These are phyloP conservation scores for Acropora yongei DNA, from an alignment of 64 coral and sea anemone genomes.

Conservation along the genomic window DNA sequence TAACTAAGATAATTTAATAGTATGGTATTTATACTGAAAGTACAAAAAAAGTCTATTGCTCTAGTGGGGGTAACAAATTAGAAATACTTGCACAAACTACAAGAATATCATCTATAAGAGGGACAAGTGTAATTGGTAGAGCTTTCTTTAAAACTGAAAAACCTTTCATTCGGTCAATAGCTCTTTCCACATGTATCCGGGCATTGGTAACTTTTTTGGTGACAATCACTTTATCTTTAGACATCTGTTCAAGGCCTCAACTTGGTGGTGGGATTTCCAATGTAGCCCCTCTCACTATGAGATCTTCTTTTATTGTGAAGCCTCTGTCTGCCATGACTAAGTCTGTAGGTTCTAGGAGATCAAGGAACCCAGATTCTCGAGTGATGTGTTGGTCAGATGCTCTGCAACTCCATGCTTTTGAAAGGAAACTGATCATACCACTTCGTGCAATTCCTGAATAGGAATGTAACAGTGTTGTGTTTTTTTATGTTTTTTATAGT, in stretches of 20 bases:
- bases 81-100: constrained; percentile 49
- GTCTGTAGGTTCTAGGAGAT: constrained; percentile 51
- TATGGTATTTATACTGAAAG: background rate
- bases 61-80: constrained; percentile 57
- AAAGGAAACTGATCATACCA: constrained; percentile 69
- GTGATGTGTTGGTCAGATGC: constrained; percentile 69
- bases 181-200: constrained; percentile 65
- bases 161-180: constrained; percentile 61
- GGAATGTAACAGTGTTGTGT: constrained; percentile 58
- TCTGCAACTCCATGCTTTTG: constrained; percentile 65
- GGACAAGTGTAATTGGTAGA: constrained; percentile 42
- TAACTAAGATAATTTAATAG: background rate
- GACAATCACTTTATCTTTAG: constrained; percentile 24
- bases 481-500: constrained; percentile 51
- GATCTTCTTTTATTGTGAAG: constrained; percentile 63
- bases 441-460: constrained; percentile 52
- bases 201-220: constrained; percentile 71
- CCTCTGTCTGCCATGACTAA: constrained; percentile 58
- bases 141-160: constrained; percentile 54
- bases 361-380: constrained; percentile 50
- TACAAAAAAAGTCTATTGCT: background rate
- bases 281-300: constrained; percentile 26
- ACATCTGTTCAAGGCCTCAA: constrained; percentile 58
- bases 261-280: constrained; percentile 70
- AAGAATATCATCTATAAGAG: constrained; percentile 56